Percentiles rank a stretch among this genome's conserved stretches.
Evolutionary conservation across 1,140 invertebrate genomes (phyloP).

Genomic region (Temnothorax curvispinosus): DNA sequence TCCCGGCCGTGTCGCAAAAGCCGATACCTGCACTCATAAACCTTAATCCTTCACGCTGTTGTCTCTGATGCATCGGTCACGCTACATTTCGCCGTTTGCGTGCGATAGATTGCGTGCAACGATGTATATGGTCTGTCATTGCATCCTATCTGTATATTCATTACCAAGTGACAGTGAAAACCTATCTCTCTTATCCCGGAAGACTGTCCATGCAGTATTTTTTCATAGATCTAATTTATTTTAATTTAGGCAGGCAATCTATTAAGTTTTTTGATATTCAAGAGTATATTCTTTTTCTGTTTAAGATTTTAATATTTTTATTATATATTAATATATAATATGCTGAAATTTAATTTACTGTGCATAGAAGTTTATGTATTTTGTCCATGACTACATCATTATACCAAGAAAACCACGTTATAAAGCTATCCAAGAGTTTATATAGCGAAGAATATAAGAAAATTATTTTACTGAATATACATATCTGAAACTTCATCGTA

Average conservation of each 20-base stretch:
- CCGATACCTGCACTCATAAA: slow-evolving; percentile 26
- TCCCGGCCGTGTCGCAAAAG: slow-evolving; percentile 1
- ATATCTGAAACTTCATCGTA: neutral
- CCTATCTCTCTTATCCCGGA: neutral
- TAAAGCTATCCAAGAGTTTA: neutral
- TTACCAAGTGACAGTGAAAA: slow-evolving; percentile 12
- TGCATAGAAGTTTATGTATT: neutral
- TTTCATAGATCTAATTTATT: neutral
- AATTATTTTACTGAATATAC: neutral
- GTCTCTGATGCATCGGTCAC: slow-evolving; percentile 46
- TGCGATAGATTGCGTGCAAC: slow-evolving; percentile 18
- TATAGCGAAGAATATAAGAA: neutral
- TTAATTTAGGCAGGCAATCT: neutral
- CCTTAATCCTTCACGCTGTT: slow-evolving; percentile 31
- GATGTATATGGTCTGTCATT: neutral
- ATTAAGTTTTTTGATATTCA: neutral
- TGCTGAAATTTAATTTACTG: neutral
- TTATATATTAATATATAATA: neutral
- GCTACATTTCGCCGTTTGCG: slow-evolving; percentile 34
- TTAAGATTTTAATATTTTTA: neutral
- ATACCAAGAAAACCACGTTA: neutral
- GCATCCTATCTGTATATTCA: slow-evolving; percentile 25
- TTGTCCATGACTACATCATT: neutral
- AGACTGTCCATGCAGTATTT: too few relatives aligned
- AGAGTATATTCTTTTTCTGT: neutral